A percentile compares a stretch with the other conserved stretches of the same genome.
Evolutionary conservation across 2,888 invertebrate genomes (phyloP).

Genomic region (Ormyrus nitidulus): DNA sequence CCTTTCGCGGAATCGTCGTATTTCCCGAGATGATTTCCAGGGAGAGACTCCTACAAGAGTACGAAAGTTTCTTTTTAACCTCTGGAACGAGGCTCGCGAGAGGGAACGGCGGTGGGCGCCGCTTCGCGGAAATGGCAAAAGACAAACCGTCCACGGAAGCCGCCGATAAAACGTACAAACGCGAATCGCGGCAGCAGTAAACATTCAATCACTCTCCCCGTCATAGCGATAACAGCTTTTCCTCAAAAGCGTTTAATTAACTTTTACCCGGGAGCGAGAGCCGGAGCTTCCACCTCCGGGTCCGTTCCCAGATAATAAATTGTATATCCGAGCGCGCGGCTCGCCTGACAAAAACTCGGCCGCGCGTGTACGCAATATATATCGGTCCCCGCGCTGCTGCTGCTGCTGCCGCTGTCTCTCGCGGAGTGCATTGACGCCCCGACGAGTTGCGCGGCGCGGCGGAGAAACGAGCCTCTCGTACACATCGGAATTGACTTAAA

Average conservation of each 20-base stretch:
- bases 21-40: conserved; percentile 33
- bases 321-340: too few species aligned
- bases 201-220: too few species aligned
- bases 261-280: too few species aligned
- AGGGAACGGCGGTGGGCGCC: conserved; percentile 8
- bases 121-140: conserved; percentile 23
- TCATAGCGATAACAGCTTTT: too few species aligned
- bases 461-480: conserved; percentile 9
- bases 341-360: too few species aligned
- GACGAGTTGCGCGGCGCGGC: too few species aligned
- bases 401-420: background rate
- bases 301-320: too few species aligned
- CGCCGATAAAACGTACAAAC: conserved; percentile 16
- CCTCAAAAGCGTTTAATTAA: too few species aligned
- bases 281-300: too few species aligned
- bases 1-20: conserved; percentile 8
- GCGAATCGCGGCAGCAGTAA: background rate
- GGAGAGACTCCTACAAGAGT: conserved; percentile 17
- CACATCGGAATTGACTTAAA: conserved; percentile 51
- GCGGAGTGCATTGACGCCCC: conserved; percentile 38
- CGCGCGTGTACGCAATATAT: background rate
- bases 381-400: background rate
- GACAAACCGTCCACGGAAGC: conserved; percentile 5
- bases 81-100: conserved; percentile 11
- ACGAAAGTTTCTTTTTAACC: conserved; percentile 6